Percentiles rank a stretch among this genome's conserved stretches.
Evolutionary conservation across 2,888 invertebrate species (phyloP).

Genomic region (Patella ulyssiponensis): DNA sequence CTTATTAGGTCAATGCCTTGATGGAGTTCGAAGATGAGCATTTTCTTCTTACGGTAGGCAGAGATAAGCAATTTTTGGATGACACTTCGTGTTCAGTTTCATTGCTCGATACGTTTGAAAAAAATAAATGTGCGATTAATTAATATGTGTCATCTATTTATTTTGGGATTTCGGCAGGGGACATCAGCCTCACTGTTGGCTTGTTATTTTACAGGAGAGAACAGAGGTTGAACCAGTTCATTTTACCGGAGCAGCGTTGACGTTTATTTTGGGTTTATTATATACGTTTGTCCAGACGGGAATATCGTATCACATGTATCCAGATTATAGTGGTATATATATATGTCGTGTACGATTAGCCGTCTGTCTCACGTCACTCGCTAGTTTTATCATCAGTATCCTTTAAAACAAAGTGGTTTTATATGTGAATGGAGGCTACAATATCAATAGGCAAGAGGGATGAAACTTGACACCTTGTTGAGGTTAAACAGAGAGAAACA

Average conservation of each 20-base stretch:
- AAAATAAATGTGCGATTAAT: no score
- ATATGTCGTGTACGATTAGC: constrained; percentile 55
- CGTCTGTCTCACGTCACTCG: constrained; percentile 47
- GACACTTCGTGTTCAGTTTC: no score
- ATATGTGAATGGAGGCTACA: not conserved
- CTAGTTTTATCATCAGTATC: constrained; percentile 57
- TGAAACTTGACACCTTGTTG: not conserved
- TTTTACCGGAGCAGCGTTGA: constrained; percentile 79
- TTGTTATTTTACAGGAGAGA: constrained; percentile 74
- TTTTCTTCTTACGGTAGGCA: no score
- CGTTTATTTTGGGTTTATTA: constrained; percentile 84
- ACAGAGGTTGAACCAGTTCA: constrained; percentile 80
- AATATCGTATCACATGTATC: constrained; percentile 76
- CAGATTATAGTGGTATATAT: constrained; percentile 66
- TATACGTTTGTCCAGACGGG: constrained; percentile 85
- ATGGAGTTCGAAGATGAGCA: no score
- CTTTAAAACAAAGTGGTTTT: constrained; percentile 37
- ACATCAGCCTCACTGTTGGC: no score
- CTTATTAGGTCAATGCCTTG: no score
- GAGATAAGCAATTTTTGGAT: no score
- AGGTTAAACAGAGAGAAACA: not conserved
- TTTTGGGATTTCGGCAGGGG: no score
- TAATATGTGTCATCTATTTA: no score
- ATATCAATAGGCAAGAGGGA: not conserved
- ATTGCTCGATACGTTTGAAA: no score